phyloP scores from a whole-genome alignment of 2,888 invertebrate species.

The Pristionchus arcanus region DNA sequence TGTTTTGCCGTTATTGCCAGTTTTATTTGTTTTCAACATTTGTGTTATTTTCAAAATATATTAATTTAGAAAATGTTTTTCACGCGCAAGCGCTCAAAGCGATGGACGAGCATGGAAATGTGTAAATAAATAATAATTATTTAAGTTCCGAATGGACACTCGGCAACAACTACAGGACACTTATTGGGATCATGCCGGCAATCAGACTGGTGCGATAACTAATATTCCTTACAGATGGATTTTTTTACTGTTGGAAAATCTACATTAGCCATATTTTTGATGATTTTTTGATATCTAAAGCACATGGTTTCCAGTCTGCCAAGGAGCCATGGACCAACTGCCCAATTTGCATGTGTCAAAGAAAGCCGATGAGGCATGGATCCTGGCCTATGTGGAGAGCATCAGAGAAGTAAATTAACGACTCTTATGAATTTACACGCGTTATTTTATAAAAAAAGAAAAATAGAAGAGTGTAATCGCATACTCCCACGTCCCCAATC shows the following conservation, averaged over 20 bases:
- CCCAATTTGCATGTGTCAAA: conserved; percentile 35
- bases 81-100: conserved; percentile 37
- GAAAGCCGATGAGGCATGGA: conserved; percentile 40
- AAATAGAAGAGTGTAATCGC: background rate
- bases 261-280: background rate
- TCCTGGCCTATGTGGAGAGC: conserved; percentile 26
- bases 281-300: background rate
- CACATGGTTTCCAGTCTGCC: conserved; percentile 28
- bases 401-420: conserved; percentile 27
- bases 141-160: conserved; percentile 7
- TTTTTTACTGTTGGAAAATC: background rate
- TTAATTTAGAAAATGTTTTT: conserved; percentile 15
- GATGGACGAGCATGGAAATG: conserved; percentile 22
- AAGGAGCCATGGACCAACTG: conserved; percentile 20
- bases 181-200: conserved; percentile 41
- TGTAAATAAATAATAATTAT: background rate
- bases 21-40: background rate
- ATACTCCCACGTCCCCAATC: background rate
- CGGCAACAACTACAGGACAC: conserved; percentile 1
- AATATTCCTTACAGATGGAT: too few species aligned
- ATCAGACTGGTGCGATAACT: conserved; percentile 14
- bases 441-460: too few species aligned
- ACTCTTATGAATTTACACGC: too few species aligned
- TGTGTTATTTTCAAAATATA: background rate
- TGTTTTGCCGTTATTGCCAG: background rate